These are phyloP conservation scores for Meda fulgida DNA, from an alignment of 2,797 vertebrate genomes.

Conservation along the genomic window DNA sequence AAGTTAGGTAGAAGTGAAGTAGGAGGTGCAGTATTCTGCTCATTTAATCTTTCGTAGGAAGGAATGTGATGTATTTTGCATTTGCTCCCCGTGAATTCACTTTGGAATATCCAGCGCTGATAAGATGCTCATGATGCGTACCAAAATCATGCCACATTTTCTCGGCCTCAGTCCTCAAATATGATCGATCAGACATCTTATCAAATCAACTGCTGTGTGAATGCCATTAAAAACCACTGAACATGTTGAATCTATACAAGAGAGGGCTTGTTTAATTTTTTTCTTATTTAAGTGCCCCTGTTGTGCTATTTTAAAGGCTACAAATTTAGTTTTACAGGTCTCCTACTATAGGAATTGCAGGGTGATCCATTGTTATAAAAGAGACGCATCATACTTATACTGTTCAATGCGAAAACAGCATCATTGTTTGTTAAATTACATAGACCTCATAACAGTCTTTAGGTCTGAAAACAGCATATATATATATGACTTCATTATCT, in stretches of 20 bases:
- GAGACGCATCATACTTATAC: too few relatives aligned
- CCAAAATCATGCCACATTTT: background rate
- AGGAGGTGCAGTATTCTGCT: background rate
- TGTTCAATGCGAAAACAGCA: background rate
- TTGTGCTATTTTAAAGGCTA: background rate
- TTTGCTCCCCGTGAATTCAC: background rate
- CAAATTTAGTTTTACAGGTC: background rate
- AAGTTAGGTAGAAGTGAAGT: background rate
- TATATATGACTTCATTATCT: too few relatives aligned
- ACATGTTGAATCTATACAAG: background rate
- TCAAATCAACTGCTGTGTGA: background rate
- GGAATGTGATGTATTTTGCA: background rate
- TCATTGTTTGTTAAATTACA: too few relatives aligned
- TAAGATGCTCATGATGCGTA: slow-evolving; percentile 3
- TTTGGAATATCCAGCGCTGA: background rate
- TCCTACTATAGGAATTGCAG: background rate
- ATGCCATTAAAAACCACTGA: background rate
- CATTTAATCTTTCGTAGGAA: background rate
- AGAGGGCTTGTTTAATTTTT: background rate
- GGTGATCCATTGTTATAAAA: background rate
- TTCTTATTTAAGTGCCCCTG: background rate
- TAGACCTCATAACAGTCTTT: too few relatives aligned
- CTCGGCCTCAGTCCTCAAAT: background rate
- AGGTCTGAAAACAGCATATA: too few relatives aligned
- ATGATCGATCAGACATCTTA: background rate